Evolutionary conservation across 1,140 invertebrate species (phyloP).

Genomic region (Halictus rubicundus): DNA sequence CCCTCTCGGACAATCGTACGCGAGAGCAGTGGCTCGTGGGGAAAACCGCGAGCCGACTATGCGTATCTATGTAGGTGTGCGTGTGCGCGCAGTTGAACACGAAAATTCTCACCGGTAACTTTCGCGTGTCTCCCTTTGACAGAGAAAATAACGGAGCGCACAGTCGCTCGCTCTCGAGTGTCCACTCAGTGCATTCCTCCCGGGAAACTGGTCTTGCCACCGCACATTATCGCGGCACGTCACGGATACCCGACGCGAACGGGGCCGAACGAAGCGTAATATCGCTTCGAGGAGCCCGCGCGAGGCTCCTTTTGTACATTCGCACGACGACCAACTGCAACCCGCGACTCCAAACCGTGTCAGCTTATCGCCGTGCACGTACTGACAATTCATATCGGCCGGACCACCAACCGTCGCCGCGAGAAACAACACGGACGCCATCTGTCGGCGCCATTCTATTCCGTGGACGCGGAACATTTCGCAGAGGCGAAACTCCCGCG

Average conservation of each 20-base stretch:
- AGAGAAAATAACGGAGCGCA: constrained; percentile 27
- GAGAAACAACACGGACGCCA: constrained; percentile 1
- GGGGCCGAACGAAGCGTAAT: not conserved
- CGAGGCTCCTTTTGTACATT: not conserved
- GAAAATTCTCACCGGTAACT: constrained; percentile 18
- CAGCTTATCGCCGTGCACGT: constrained; percentile 37
- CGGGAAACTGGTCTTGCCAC: not conserved
- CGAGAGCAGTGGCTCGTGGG: not conserved
- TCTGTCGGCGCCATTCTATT: constrained; percentile 5
- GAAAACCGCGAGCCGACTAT: not conserved
- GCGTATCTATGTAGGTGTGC: not conserved
- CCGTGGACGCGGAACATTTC: not conserved
- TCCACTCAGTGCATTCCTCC: not conserved
- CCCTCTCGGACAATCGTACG: not conserved
- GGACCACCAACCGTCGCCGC: not conserved
- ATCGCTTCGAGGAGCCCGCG: constrained; percentile 17
- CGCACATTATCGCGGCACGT: not conserved
- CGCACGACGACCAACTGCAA: not conserved
- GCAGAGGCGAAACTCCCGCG: no score
- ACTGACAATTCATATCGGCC: constrained; percentile 52
- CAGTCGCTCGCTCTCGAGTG: not conserved
- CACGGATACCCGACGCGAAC: not conserved
- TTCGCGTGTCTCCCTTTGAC: constrained; percentile 27
- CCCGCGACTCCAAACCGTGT: constrained; percentile 15
- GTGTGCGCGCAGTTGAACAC: not conserved